Evolutionary conservation across 1,140 invertebrate species (phyloP), one percentile per base, ranked within the genome.

Genomic region (Anastrepha ludens): DNA sequence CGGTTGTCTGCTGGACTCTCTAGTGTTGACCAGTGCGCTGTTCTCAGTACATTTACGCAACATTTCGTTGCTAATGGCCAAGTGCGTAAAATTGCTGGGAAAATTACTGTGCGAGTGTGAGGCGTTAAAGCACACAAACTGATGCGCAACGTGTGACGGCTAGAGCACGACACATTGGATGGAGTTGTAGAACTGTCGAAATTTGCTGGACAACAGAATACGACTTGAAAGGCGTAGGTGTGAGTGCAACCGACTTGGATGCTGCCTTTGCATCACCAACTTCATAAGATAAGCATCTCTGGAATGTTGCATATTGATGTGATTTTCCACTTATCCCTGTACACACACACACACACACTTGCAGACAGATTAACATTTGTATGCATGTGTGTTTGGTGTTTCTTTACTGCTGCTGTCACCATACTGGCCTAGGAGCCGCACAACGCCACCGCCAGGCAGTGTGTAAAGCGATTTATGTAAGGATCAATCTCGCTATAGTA

Each of bases 61-160:
- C 44, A 55, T 50, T 81, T 81, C 74, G 41, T 81, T 20, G n/a
- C 47, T 92, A 91, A 91, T 91, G 91, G 91, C 92, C 90, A 92
- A 91, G 90, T 91, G 91, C 91, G 91, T 91, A 91, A 91, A 91
- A 91, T 91, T 92, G 91, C 90, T 92, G 90, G 90, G 90, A 90
- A 91, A 91, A 91, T 91, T 90, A 89, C 89, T 50, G 67, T 62
- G 8, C 41, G 15, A 81, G 74, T 81, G 44, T 55, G 74, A 81
- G 74, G 47, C 47, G 47, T 78, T 17, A 86, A 62, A 5, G 9
- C 7, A 62, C 50, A 86, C 85, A 60, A 39, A 59, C 55, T 74
- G 87, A 88, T 11, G 50, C 47, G 78, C 87, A 70, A 74, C 3
- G 4, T 17, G 15, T 8, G 74, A 20, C n/a, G 9, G 29, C 60